Conservation (phyloP, 2,113 vertebrate genomes). For the Zosterops borbonicus region DNA sequence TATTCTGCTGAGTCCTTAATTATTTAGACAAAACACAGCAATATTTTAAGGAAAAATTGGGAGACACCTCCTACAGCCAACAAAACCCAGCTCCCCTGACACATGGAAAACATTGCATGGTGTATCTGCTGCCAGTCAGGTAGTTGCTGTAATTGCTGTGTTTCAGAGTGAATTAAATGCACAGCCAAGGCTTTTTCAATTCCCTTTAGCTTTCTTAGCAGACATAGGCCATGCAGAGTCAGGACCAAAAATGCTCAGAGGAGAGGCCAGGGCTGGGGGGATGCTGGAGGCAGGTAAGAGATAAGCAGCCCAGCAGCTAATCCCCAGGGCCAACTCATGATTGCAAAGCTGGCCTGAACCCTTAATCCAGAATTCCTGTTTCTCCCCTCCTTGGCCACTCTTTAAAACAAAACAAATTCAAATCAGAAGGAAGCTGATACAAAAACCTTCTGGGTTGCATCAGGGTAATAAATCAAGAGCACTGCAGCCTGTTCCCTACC, state of each 20-base stretch:
- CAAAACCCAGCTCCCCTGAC: neutral
- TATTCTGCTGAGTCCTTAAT: neutral
- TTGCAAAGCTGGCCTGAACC: neutral
- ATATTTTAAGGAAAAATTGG: neutral
- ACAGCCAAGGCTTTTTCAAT: neutral
- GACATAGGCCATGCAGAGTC: neutral
- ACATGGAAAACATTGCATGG: neutral
- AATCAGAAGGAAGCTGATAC: constrained; percentile 57
- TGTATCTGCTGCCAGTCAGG: neutral
- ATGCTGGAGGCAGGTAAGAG: neutral
- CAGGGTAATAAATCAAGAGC: constrained; percentile 73
- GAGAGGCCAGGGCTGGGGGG: neutral
- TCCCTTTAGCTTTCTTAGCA: neutral
- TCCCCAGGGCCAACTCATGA: neutral
- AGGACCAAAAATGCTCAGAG: neutral
- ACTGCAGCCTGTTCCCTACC: constrained; percentile 47
- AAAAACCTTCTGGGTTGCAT: constrained; percentile 71
- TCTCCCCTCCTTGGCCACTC: neutral
- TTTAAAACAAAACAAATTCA: constrained; percentile 38
- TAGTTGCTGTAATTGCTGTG: neutral
- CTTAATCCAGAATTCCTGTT: constrained; percentile 49
- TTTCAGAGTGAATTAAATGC: neutral
- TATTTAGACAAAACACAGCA: neutral
- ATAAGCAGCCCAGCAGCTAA: neutral
- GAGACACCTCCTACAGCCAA: neutral